These are phyloP conservation scores for Hyppa rectilinea DNA, from an alignment of 2,888 invertebrate genomes.

Conservation along the genomic window DNA sequence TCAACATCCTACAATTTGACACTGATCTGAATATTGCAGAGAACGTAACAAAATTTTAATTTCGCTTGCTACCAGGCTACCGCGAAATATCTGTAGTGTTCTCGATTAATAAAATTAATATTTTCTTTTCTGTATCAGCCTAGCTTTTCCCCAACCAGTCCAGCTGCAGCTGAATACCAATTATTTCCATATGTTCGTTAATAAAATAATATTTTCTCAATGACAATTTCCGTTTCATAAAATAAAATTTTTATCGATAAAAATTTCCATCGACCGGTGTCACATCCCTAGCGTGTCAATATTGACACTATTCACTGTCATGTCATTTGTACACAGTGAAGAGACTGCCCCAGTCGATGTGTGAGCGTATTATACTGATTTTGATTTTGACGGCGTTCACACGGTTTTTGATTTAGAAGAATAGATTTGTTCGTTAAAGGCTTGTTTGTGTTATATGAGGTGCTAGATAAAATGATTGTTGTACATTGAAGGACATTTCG, in stretches of 20 bases:
- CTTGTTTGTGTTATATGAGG: neutral
- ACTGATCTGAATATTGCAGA: no score
- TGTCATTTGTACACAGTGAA: constrained; percentile 57
- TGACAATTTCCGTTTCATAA: neutral
- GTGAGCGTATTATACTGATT: constrained; percentile 41
- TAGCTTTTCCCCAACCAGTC: no score
- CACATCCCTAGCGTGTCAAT: constrained; percentile 61
- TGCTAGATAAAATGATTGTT: neutral
- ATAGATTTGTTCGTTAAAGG: neutral
- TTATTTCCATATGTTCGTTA: no score
- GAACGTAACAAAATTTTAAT: no score
- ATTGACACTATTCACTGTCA: constrained; percentile 65
- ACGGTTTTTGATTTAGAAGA: neutral
- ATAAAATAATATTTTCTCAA: no score
- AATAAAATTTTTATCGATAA: constrained; percentile 45
- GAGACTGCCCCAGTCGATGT: constrained; percentile 31
- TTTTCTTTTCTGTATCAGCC: no score
- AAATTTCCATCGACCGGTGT: constrained; percentile 19
- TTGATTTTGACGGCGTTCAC: constrained; percentile 25
- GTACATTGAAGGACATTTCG: no score
- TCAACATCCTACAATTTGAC: no score
- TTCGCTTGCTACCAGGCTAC: no score
- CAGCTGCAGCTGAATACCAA: no score
- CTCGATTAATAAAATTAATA: no score
- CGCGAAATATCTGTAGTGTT: no score